These are phyloP conservation scores for Pseudoatta argentina DNA, from an alignment of 1,140 invertebrate species.

Conservation along the genomic window DNA sequence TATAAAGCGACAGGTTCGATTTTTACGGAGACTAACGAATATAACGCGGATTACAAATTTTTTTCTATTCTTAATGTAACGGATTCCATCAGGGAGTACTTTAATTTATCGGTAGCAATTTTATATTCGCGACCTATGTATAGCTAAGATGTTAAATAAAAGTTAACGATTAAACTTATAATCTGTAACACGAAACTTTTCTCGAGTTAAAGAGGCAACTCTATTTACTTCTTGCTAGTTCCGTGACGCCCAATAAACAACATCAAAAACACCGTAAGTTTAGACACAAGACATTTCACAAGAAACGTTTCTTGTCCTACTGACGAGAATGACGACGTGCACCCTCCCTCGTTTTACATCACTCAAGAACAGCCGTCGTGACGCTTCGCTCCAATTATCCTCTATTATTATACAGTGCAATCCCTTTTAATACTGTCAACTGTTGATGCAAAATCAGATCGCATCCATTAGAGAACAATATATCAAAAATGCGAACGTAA, in stretches of 20 bases:
- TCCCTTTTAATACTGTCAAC: constrained; percentile 12
- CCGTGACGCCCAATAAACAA: not conserved
- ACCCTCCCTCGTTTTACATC: not conserved
- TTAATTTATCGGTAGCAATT: not conserved
- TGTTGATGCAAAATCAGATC: constrained; percentile 14
- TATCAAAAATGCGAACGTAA: too few relatives aligned
- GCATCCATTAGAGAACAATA: too few relatives aligned
- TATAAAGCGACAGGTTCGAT: not conserved
- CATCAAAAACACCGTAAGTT: constrained; percentile 39
- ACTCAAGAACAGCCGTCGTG: constrained; percentile 5
- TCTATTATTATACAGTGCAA: constrained; percentile 65
- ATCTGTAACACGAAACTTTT: constrained; percentile 10
- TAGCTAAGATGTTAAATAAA: not conserved
- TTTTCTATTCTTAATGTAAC: not conserved
- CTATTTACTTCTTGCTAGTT: not conserved
- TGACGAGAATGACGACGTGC: constrained; percentile 16
- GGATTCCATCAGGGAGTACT: not conserved
- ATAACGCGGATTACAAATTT: not conserved
- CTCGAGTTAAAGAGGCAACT: not conserved
- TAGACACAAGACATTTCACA: constrained; percentile 31
- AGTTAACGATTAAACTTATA: not conserved
- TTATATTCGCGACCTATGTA: not conserved
- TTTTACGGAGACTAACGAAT: not conserved
- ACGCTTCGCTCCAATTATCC: constrained; percentile 64
- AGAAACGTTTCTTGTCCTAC: constrained; percentile 8